phyloP scores from a whole-genome alignment of 2,113 vertebrate species.

The Parotia lawesii region DNA sequence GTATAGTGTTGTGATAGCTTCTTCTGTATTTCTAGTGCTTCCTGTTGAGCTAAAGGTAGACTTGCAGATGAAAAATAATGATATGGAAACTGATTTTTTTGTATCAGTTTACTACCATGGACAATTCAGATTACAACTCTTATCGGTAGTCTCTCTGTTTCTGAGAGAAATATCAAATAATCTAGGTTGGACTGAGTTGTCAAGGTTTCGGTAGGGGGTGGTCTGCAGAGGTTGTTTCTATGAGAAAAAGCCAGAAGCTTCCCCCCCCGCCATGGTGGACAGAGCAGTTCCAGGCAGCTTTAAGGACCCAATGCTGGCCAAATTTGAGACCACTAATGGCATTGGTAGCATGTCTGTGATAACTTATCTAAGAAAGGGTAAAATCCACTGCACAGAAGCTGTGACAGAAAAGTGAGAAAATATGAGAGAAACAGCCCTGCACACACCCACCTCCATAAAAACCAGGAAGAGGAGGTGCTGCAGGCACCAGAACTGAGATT shows the following conservation, averaged over 20 bases:
- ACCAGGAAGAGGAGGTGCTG: accelerated
- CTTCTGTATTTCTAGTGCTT: not conserved
- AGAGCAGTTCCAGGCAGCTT: not conserved
- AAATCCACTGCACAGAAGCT: not conserved
- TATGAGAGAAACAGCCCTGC: not conserved
- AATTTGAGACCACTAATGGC: not conserved
- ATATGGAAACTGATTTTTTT: not conserved
- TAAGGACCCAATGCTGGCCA: accelerated
- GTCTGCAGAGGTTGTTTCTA: not conserved
- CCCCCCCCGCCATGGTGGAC: accelerated
- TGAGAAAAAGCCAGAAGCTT: not conserved
- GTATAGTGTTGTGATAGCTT: not conserved
- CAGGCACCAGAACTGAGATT: not conserved
- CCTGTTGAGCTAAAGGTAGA: not conserved
- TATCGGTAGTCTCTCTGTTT: not conserved
- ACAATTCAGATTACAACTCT: not conserved
- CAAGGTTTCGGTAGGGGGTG: accelerated
- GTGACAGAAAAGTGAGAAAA: not conserved
- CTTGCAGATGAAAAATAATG: not conserved
- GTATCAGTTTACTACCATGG: not conserved
- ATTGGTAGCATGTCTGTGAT: accelerated
- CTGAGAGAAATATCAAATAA: not conserved
- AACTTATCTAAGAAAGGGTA: not conserved
- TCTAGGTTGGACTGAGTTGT: not conserved
- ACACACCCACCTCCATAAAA: not conserved